A percentile compares a stretch with the other conserved stretches of the same genome.
Conservation (phyloP, 2,888 invertebrate genomes). For the Resseliella maxima region DNA sequence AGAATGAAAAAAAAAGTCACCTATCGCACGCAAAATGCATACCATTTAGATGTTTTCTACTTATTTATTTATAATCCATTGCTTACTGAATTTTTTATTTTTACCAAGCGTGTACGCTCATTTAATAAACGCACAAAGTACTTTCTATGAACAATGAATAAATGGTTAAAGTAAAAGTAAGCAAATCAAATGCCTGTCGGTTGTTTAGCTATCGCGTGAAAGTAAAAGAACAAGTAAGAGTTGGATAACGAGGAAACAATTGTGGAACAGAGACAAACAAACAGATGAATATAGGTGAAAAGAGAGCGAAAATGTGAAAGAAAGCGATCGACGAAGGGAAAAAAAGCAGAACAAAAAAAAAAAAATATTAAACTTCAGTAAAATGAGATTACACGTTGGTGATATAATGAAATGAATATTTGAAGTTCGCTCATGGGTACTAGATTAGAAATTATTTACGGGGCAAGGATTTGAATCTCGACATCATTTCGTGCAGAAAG, state of each 20-base stretch:
- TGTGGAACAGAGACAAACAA: neutral
- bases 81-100: slow-evolving; percentile 30
- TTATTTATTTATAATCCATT: slow-evolving; percentile 43
- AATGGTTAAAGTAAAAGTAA: neutral
- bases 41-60: slow-evolving; percentile 30
- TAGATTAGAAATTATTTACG: slow-evolving; percentile 38
- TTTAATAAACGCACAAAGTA: neutral
- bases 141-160: neutral
- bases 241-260: too few relatives aligned
- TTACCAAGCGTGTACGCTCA: neutral
- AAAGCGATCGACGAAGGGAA: too few relatives aligned
- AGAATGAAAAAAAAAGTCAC: neutral
- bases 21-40: slow-evolving; percentile 23
- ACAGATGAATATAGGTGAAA: neutral
- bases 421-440: neutral
- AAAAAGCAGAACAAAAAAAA: too few relatives aligned
- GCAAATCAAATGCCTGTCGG: slow-evolving; percentile 14
- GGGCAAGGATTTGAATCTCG: neutral
- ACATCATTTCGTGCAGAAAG: neutral
- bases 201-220: neutral
- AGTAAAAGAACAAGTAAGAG: too few relatives aligned
- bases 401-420: slow-evolving; percentile 51
- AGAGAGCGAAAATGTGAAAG: too few relatives aligned
- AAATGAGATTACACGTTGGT: slow-evolving; percentile 21
- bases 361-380: neutral